A percentile compares a stretch with the other conserved stretches of the same genome.
phyloP scores from a whole-genome alignment of 2,797 vertebrate genomes.

The Vultur gryphus region DNA sequence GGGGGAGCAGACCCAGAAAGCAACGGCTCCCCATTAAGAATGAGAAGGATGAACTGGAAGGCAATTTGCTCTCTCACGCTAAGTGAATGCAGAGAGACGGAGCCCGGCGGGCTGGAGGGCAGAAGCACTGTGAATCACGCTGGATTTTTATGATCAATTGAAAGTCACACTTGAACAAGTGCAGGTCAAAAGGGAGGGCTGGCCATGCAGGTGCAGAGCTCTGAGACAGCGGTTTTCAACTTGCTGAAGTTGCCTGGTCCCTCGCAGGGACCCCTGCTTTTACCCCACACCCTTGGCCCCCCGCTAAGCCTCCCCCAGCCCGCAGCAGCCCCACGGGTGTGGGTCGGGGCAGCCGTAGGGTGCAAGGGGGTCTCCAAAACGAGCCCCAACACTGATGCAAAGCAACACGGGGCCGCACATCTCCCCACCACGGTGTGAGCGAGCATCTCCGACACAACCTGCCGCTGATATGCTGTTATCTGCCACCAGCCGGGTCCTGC shows the following conservation, averaged over 20 bases:
- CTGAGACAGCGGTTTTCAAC: accelerated
- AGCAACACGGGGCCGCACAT: accelerated
- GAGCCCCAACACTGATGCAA: background rate
- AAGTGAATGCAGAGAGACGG: background rate
- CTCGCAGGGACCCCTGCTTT: background rate
- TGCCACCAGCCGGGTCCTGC: accelerated
- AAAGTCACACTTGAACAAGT: constrained; percentile 30
- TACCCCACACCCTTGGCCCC: background rate
- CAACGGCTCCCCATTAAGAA: background rate
- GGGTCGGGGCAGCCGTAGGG: background rate
- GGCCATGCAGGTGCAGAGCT: background rate
- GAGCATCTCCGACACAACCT: background rate
- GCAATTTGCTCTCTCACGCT: constrained; percentile 31
- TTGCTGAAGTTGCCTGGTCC: accelerated
- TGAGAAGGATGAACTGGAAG: constrained; percentile 3
- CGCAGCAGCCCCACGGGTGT: background rate
- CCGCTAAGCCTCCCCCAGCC: background rate
- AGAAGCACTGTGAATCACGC: background rate
- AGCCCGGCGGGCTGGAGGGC: constrained; percentile 28
- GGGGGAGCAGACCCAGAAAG: background rate
- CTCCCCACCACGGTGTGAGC: accelerated
- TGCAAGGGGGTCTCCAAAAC: background rate
- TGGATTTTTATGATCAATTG: constrained; percentile 39
- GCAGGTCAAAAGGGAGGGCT: background rate
- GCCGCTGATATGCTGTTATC: accelerated